A percentile compares a stretch with the other conserved stretches of the same genome.
Conservation (phyloP, 2,888 invertebrate species). For the Scaptomyza caliginosa region DNA sequence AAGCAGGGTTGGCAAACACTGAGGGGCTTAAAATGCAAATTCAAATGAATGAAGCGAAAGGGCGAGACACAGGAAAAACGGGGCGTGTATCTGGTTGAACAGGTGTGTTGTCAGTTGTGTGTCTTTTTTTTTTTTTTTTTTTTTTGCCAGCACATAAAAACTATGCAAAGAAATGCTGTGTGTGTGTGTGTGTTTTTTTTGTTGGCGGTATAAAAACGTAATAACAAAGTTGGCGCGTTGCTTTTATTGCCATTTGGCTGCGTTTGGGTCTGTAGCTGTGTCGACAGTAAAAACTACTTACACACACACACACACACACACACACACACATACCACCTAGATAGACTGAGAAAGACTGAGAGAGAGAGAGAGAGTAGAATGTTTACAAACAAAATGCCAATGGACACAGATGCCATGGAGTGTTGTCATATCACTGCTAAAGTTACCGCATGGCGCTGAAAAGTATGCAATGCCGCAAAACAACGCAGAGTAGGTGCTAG, state of each 20-base stretch:
- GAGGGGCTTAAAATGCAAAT: slow-evolving; percentile 55
- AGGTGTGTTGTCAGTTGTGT: slow-evolving; percentile 61
- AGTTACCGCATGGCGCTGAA: slow-evolving; percentile 66
- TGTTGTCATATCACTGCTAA: slow-evolving; percentile 68
- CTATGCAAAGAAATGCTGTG: slow-evolving; percentile 38
- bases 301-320: slow-evolving; percentile 29
- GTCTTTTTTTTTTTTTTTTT: not conserved
- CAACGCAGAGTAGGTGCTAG: too few species aligned
- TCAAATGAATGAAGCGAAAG: slow-evolving; percentile 52
- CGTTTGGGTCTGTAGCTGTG: slow-evolving; percentile 35
- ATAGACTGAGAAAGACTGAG: slow-evolving; percentile 1
- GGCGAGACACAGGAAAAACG: not conserved
- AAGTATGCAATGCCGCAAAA: slow-evolving; percentile 58
- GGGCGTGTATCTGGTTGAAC: slow-evolving; percentile 39
- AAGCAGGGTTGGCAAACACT: slow-evolving; percentile 17
- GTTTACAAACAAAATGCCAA: slow-evolving; percentile 76
- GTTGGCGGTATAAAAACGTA: slow-evolving; percentile 62
- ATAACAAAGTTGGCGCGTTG: slow-evolving; percentile 74
- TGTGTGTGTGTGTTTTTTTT: slow-evolving; percentile 17
- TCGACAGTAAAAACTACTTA: slow-evolving; percentile 69
- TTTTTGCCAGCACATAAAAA: slow-evolving; percentile 52
- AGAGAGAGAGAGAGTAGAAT: slow-evolving; percentile 21
- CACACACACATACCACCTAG: slow-evolving; percentile 3
- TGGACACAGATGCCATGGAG: slow-evolving; percentile 64
- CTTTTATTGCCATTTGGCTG: slow-evolving; percentile 69